These are phyloP conservation scores for Campoletis raptor DNA, from an alignment of 2,888 invertebrate genomes.

Conservation along the genomic window DNA sequence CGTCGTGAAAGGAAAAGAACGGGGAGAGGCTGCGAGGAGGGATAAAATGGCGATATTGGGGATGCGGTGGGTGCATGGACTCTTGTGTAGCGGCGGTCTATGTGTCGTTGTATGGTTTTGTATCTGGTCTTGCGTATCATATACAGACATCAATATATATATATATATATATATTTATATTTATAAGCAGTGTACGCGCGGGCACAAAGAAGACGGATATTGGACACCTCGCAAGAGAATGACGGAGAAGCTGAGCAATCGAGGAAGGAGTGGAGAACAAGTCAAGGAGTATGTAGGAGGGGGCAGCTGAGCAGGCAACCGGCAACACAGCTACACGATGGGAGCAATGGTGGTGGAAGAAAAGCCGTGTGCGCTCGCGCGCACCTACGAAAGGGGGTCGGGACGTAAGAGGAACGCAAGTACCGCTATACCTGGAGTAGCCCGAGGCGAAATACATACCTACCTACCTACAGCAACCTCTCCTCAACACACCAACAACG, in stretches of 20 bases:
- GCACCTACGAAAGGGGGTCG: slow-evolving; percentile 48
- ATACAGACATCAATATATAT: slow-evolving; percentile 20
- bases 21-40: slow-evolving; percentile 25
- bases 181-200: not conserved
- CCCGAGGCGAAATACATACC: slow-evolving; percentile 83
- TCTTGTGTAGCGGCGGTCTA: slow-evolving; percentile 29
- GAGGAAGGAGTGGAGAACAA: slow-evolving; percentile 36
- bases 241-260: slow-evolving; percentile 43
- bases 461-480: slow-evolving; percentile 78
- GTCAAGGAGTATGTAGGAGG: not conserved
- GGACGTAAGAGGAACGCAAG: slow-evolving; percentile 76
- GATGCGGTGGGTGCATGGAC: slow-evolving; percentile 61
- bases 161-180: not conserved
- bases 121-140: slow-evolving; percentile 30
- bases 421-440: slow-evolving; percentile 83
- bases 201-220: slow-evolving; percentile 16
- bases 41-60: slow-evolving; percentile 54
- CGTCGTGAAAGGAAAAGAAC: slow-evolving; percentile 28
- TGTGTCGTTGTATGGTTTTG: slow-evolving; percentile 20
- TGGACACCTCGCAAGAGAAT: slow-evolving; percentile 8
- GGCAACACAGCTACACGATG: slow-evolving; percentile 19
- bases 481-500: slow-evolving; percentile 52
- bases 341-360: slow-evolving; percentile 54
- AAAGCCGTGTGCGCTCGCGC: slow-evolving; percentile 57
- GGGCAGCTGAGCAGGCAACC: slow-evolving; percentile 11